Conservation (phyloP, 2,797 vertebrate species). For the Poecile montanus region DNA sequence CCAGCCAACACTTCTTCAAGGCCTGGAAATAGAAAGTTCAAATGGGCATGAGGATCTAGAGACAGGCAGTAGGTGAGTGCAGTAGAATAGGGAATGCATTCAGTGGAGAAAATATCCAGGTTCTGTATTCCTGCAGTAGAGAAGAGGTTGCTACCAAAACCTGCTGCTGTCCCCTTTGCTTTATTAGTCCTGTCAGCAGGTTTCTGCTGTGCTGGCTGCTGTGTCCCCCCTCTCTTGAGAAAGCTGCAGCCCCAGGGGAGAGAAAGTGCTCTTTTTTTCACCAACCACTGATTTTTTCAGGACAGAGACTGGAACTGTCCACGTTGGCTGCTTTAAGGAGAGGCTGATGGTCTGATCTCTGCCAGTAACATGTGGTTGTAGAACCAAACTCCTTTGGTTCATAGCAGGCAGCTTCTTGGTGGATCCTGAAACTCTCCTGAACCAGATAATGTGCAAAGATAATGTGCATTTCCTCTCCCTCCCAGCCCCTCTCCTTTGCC, state of each 20-base stretch:
- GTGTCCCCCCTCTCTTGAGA: neutral
- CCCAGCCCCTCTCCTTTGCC: no score
- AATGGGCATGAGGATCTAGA: neutral
- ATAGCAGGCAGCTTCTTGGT: neutral
- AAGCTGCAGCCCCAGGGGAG: neutral
- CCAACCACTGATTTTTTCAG: neutral
- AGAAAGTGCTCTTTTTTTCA: neutral
- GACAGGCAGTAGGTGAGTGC: fast-evolving
- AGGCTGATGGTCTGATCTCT: neutral
- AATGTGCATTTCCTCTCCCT: neutral
- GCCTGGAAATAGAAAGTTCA: neutral
- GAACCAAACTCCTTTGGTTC: neutral
- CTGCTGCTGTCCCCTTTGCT: neutral
- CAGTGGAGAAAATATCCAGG: neutral
- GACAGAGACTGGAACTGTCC: neutral
- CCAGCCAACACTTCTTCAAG: neutral
- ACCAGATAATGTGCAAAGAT: neutral
- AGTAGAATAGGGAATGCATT: neutral
- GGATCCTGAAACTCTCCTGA: neutral
- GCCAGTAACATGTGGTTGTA: fast-evolving
- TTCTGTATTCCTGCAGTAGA: neutral
- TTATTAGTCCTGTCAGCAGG: neutral
- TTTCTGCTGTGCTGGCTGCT: neutral
- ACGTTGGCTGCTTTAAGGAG: neutral
- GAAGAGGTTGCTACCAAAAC: neutral